phyloP scores from a whole-genome alignment of 2,888 invertebrate species.

The Oscheius onirici region DNA sequence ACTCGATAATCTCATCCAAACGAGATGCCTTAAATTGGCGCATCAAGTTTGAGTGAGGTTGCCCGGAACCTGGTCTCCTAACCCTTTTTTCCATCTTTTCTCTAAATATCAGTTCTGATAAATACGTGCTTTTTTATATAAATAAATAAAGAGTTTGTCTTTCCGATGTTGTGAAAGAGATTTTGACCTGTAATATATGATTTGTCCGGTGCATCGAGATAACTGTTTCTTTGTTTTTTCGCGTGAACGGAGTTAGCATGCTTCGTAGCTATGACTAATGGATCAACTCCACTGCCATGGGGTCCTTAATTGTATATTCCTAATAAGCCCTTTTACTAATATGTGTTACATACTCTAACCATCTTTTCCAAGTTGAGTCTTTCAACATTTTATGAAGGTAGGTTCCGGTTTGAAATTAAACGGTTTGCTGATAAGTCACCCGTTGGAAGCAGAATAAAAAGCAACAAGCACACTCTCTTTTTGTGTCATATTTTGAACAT shows the following conservation, averaged over 20 bases:
- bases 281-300: background rate
- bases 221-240: constrained; percentile 15
- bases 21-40: constrained; percentile 26
- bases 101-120: background rate
- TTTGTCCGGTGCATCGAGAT: background rate
- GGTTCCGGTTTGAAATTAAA: no score
- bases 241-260: background rate
- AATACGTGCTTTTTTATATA: background rate
- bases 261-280: constrained; percentile 13
- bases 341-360: no score
- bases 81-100: background rate
- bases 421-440: no score
- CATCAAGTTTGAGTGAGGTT: constrained; percentile 32
- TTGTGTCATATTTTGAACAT: background rate
- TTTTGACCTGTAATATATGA: no score
- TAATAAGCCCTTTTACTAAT: no score
- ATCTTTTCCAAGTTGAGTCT: no score
- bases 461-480: no score
- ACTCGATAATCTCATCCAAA: constrained; percentile 32
- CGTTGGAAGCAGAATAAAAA: no score
- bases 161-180: background rate
- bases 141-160: background rate
- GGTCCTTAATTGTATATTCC: no score
- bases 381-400: no score
- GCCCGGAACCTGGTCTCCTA: constrained; percentile 1